Conservation (phyloP, 1,140 invertebrate genomes). For the honey bee (Apis mellifera) region Amel_HAv3.1 CM009940.2:8951501-8952000, state of each 20-base stretch:
- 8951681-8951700: background rate
- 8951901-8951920: slow-evolving; percentile 28
- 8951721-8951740: background rate
- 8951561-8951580: slow-evolving; percentile 21
- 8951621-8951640: background rate
- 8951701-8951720: background rate
- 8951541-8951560: slow-evolving; percentile 5
- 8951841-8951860: slow-evolving; percentile 62
- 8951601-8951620: background rate
- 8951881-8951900: slow-evolving; percentile 62
- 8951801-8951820: slow-evolving; percentile 65
- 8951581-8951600: slow-evolving; percentile 40
- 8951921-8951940: slow-evolving; percentile 22
- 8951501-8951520: slow-evolving; percentile 44
- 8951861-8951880: slow-evolving; percentile 58
- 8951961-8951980: slow-evolving; percentile 32
- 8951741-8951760: background rate
- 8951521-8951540: slow-evolving; percentile 42
- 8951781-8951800: slow-evolving; percentile 59
- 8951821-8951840: slow-evolving; percentile 61
- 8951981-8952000: slow-evolving; percentile 48
- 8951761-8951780: slow-evolving; percentile 58
- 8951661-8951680: background rate
- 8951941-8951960: slow-evolving; percentile 50
- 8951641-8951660: background rate